A percentile compares a stretch with the other conserved stretches of the same genome.
These are phyloP conservation scores for Carollia perspicillata DNA, from an alignment of 2,113 vertebrate genomes.

Conservation along the genomic window DNA sequence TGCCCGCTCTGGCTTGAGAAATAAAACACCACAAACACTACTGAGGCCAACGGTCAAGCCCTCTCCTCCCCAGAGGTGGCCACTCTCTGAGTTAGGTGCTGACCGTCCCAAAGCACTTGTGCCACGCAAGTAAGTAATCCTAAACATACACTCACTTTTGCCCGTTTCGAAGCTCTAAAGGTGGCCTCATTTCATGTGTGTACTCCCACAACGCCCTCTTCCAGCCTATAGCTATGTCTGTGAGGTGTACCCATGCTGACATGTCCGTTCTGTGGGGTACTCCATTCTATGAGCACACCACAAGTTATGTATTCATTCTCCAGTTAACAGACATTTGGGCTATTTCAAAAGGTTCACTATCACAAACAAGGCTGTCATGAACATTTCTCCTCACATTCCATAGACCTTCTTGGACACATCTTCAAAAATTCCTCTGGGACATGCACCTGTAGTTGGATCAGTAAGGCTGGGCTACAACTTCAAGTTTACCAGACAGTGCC, in stretches of 20 bases:
- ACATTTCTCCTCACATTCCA: neutral
- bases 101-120: neutral
- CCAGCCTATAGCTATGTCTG: neutral
- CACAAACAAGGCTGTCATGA: neutral
- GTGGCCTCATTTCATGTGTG: neutral
- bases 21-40: neutral
- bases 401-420: neutral
- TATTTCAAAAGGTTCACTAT: neutral
- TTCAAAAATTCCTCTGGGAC: neutral
- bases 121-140: neutral
- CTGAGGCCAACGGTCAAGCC: accelerated
- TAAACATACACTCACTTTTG: neutral
- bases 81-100: neutral
- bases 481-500: neutral
- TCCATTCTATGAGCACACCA: neutral
- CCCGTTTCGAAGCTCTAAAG: neutral
- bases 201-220: neutral
- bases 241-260: neutral
- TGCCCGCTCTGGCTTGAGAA: neutral
- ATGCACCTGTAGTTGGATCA: neutral
- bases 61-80: neutral
- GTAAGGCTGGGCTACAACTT: neutral
- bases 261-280: neutral
- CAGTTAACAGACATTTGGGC: neutral
- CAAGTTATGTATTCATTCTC: neutral